Evolutionary conservation across 2,113 vertebrate genomes (phyloP).

Genomic region (Podarcis cretensis): DNA sequence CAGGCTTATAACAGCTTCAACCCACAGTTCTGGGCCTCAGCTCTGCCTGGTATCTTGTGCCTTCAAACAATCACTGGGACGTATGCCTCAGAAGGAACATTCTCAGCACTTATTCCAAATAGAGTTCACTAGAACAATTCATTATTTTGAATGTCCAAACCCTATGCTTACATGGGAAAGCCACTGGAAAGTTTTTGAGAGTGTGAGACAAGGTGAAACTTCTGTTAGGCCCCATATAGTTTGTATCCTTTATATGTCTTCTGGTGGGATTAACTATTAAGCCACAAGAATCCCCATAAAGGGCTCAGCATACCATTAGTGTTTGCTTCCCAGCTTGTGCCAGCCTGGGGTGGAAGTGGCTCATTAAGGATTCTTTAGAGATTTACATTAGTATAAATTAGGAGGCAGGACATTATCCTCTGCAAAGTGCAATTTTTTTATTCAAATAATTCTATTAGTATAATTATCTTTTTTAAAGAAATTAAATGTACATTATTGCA

Average conservation of each 20-base stretch:
- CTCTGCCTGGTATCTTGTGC: too few species aligned
- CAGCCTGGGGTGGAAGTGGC: slow-evolving; percentile 27
- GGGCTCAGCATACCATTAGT: slow-evolving; percentile 8
- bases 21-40: too few species aligned
- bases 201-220: neutral
- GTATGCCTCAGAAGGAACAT: neutral
- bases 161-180: neutral
- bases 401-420: slow-evolving; percentile 69
- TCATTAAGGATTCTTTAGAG: slow-evolving; percentile 73
- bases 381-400: slow-evolving; percentile 76
- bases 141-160: neutral
- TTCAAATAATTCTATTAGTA: slow-evolving; percentile 81
- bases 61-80: too few species aligned
- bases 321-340: slow-evolving; percentile 29
- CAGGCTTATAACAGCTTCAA: too few species aligned
- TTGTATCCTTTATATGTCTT: slow-evolving; percentile 1
- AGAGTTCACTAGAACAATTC: too few species aligned
- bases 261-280: slow-evolving; percentile 38
- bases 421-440: slow-evolving; percentile 73
- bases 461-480: slow-evolving; percentile 78
- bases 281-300: neutral
- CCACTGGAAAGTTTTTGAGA: neutral
- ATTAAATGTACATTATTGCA: slow-evolving; percentile 81
- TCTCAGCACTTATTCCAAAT: neutral
- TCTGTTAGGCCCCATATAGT: neutral